Evolutionary conservation across 2,888 invertebrate species (phyloP).

Genomic region (Keiferia lycopersicella): DNA sequence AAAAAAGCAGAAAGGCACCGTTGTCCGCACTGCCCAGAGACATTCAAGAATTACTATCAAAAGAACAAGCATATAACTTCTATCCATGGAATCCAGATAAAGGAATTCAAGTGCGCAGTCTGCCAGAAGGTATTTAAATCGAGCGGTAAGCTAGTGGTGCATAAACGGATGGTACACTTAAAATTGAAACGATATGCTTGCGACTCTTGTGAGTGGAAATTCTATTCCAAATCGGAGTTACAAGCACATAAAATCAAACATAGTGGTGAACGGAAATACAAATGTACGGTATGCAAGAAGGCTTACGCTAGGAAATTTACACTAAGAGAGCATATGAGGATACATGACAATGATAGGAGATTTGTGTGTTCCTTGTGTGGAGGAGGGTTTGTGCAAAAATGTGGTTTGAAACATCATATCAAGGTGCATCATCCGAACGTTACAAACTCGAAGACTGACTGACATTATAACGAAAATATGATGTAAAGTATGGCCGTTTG

Average conservation of each 20-base stretch:
- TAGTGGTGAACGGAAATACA: conserved; percentile 73
- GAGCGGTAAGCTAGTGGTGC: conserved; percentile 66
- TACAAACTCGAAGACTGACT: not conserved
- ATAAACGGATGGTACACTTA: conserved; percentile 67
- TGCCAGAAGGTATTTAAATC: conserved; percentile 66
- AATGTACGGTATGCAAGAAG: conserved; percentile 76
- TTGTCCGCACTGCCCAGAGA: conserved; percentile 67
- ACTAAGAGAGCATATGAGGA: conserved; percentile 69
- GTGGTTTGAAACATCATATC: conserved; percentile 65
- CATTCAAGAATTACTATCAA: conserved; percentile 70
- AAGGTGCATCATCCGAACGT: conserved; percentile 62
- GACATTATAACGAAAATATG: not conserved
- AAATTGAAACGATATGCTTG: conserved; percentile 71
- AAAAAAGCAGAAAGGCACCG: conserved; percentile 68
- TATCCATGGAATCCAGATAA: conserved; percentile 64
- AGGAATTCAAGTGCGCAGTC: conserved; percentile 66
- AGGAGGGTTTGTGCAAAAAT: conserved; percentile 65
- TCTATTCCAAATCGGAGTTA: conserved; percentile 77
- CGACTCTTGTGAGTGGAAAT: conserved; percentile 76
- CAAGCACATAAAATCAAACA: conserved; percentile 79
- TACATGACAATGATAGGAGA: conserved; percentile 67
- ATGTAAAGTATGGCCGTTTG: too few species aligned
- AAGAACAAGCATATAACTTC: conserved; percentile 65
- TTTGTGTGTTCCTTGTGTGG: conserved; percentile 65
- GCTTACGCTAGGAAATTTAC: conserved; percentile 73